These are phyloP conservation scores for Apodemus agrarius DNA, from an alignment of 2,797 vertebrate genomes.

Conservation along the genomic window DNA sequence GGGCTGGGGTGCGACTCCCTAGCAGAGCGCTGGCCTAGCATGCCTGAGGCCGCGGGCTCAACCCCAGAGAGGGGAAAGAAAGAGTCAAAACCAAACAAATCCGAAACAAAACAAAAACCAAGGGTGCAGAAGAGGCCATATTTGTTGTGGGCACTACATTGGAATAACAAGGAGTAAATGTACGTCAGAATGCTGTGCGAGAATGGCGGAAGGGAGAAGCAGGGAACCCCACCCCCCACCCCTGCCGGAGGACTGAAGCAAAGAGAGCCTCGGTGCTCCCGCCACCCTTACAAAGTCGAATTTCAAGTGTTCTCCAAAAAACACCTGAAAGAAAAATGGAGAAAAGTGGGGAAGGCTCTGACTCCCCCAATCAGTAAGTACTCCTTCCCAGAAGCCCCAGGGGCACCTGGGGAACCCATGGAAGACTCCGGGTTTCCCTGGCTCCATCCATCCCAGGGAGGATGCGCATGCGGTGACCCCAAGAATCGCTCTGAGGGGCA, in stretches of 20 bases:
- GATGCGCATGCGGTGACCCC: background rate
- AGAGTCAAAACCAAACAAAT: background rate
- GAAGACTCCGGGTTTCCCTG: background rate
- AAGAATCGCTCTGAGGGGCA: background rate
- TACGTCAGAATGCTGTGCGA: fast-evolving
- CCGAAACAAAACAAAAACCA: fast-evolving
- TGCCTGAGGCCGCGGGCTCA: background rate
- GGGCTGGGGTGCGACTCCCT: background rate
- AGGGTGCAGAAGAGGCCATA: background rate
- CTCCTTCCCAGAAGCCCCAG: background rate
- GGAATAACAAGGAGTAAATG: background rate
- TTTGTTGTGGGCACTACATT: background rate
- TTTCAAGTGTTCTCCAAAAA: background rate
- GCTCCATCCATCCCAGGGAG: background rate
- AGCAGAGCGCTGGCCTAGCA: background rate
- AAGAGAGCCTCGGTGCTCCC: background rate
- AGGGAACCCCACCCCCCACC: background rate
- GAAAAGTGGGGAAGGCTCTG: background rate
- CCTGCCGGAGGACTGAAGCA: background rate
- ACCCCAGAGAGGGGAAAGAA: too few species aligned
- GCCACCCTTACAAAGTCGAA: background rate
- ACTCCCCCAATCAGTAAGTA: background rate
- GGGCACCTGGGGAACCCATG: too few species aligned
- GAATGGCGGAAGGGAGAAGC: background rate
- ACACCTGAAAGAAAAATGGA: background rate